A percentile compares a stretch with the other conserved stretches of the same genome.
These are phyloP conservation scores for Campopleginae sp. DNA, from an alignment of 2,888 invertebrate species.

Conservation along the genomic window DNA sequence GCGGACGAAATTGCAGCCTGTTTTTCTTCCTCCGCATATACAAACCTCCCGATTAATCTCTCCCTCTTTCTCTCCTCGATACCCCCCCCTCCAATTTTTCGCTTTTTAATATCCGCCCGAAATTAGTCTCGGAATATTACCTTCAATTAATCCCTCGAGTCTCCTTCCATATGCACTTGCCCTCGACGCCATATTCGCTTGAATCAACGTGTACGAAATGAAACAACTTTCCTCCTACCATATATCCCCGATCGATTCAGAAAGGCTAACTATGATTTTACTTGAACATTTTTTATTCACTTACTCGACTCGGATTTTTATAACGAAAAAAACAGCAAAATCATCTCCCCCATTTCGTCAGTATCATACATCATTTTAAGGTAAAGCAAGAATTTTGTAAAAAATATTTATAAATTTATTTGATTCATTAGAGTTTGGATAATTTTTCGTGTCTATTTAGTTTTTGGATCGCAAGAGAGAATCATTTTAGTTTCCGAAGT, in stretches of 20 bases:
- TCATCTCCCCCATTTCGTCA: too few species aligned
- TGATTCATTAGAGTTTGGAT: too few species aligned
- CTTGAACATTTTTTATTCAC: too few species aligned
- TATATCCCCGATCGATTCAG: background rate
- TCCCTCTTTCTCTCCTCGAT: background rate
- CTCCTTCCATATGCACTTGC: constrained; percentile 42
- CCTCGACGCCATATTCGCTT: constrained; percentile 29
- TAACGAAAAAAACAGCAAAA: too few species aligned
- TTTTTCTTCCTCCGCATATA: constrained; percentile 43
- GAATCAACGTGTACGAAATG: constrained; percentile 26
- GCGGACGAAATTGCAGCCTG: constrained; percentile 70
- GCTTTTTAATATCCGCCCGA: constrained; percentile 78
- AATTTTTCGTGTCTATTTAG: too few species aligned
- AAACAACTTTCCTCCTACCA: constrained; percentile 7
- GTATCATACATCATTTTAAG: too few species aligned
- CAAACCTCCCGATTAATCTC: constrained; percentile 3
- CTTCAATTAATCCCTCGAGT: constrained; percentile 75
- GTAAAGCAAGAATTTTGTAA: too few species aligned
- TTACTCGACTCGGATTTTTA: too few species aligned
- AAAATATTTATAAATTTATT: too few species aligned
- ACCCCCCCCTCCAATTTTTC: constrained; percentile 71
- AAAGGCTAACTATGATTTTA: background rate
- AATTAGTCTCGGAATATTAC: constrained; percentile 80
- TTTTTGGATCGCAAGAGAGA: too few species aligned
- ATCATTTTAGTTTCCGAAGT: too few species aligned